A percentile compares a stretch with the other conserved stretches of the same genome.
phyloP scores from a whole-genome alignment of 2,888 invertebrate species.

The Rhingia rostrata region DNA sequence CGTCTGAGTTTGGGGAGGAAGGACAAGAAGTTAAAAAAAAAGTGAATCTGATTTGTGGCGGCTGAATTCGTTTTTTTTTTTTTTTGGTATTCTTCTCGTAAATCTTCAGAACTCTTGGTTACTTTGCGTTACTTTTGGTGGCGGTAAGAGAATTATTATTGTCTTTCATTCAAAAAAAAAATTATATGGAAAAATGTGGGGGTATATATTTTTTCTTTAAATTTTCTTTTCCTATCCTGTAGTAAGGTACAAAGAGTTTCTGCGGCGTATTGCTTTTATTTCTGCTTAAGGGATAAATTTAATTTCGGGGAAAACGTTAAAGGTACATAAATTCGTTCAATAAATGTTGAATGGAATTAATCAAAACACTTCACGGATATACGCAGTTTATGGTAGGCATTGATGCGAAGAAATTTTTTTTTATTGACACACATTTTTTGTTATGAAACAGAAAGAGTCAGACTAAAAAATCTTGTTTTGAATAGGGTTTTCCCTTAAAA shows the following conservation, averaged over 20 bases:
- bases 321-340: slow-evolving; percentile 44
- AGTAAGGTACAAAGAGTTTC: slow-evolving; percentile 3
- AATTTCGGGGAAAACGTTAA: neutral
- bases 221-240: neutral
- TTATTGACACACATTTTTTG: neutral
- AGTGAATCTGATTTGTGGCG: slow-evolving; percentile 65
- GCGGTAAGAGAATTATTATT: slow-evolving; percentile 46
- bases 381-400: slow-evolving; percentile 23
- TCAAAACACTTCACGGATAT: slow-evolving; percentile 28
- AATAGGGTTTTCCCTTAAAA: too few relatives aligned
- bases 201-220: slow-evolving; percentile 3
- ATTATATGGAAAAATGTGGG: slow-evolving; percentile 20
- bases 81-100: slow-evolving; percentile 1
- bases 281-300: slow-evolving; percentile 26
- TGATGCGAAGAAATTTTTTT: slow-evolving; percentile 9
- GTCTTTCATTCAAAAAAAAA: slow-evolving; percentile 1
- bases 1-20: neutral
- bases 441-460: neutral
- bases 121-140: slow-evolving; percentile 28
- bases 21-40: slow-evolving; percentile 4
- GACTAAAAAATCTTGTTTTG: too few relatives aligned
- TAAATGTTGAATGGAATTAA: slow-evolving; percentile 43
- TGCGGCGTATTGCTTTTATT: neutral
- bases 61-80: slow-evolving; percentile 57
- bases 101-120: slow-evolving; percentile 33